phyloP scores from a whole-genome alignment of 2,113 vertebrate species.

The Dinomys branickii region DNA sequence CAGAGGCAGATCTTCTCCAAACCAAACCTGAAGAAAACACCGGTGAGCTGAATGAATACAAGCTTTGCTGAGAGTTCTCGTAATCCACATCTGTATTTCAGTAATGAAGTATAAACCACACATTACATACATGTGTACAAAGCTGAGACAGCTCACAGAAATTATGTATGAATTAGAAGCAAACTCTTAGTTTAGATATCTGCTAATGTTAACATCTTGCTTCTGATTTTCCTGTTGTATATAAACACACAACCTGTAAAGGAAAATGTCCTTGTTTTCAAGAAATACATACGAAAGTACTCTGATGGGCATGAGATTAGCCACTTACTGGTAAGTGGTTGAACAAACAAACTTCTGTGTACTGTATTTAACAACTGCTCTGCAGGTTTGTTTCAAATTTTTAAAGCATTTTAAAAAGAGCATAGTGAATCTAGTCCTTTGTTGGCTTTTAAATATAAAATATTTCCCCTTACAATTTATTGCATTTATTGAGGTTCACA shows the following conservation, averaged over 20 bases:
- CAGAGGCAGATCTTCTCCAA: slow-evolving; percentile 92
- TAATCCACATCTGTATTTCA: not conserved
- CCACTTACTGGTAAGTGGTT: not conserved
- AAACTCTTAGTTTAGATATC: not conserved
- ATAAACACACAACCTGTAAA: too few species aligned
- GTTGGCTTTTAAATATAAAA: not conserved
- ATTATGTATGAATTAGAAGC: not conserved
- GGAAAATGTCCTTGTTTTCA: not conserved
- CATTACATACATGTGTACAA: not conserved
- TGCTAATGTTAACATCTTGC: not conserved
- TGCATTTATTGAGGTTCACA: not conserved
- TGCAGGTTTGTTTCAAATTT: not conserved
- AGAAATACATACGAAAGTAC: not conserved
- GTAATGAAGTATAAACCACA: not conserved
- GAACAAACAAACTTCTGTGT: not conserved
- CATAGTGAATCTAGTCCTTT: not conserved
- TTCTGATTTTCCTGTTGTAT: slow-evolving; percentile 8
- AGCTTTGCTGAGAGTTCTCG: not conserved
- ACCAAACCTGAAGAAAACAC: slow-evolving; percentile 90
- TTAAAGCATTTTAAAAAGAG: not conserved
- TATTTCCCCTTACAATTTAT: not conserved
- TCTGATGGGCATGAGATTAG: not conserved
- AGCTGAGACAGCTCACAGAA: not conserved
- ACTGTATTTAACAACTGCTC: not conserved
- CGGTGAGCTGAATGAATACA: not conserved